Evolutionary conservation across 2,888 invertebrate species (phyloP).

Genomic region (Griposia aprilina): DNA sequence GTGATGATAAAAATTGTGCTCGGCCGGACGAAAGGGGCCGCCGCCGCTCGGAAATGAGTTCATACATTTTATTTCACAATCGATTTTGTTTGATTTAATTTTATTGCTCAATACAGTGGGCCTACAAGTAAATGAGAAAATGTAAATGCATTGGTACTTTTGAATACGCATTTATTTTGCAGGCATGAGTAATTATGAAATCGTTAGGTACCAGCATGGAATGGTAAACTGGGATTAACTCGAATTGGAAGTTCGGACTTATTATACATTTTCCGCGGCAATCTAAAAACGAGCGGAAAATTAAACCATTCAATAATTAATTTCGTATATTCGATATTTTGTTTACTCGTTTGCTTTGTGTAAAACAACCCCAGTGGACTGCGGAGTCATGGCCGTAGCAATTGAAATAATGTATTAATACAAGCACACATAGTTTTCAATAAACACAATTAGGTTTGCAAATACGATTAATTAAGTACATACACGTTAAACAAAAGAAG

Average conservation of each 20-base stretch:
- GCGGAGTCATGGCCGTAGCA: slow-evolving; percentile 1
- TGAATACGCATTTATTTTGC: slow-evolving; percentile 47
- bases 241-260: slow-evolving; percentile 8
- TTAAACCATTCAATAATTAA: slow-evolving; percentile 16
- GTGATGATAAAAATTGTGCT: slow-evolving; percentile 83
- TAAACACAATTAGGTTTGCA: slow-evolving; percentile 33
- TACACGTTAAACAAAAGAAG: slow-evolving; percentile 35
- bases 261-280: background rate
- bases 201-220: slow-evolving; percentile 33
- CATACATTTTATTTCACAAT: slow-evolving; percentile 84
- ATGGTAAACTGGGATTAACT: slow-evolving; percentile 41
- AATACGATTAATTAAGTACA: slow-evolving; percentile 41
- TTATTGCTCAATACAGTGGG: slow-evolving; percentile 76
- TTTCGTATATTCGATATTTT: slow-evolving; percentile 37
- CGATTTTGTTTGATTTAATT: slow-evolving; percentile 85
- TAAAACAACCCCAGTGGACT: slow-evolving; percentile 8
- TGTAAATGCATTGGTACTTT: slow-evolving; percentile 62
- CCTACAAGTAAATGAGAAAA: slow-evolving; percentile 69
- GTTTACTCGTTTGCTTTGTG: slow-evolving; percentile 8
- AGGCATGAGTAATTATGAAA: slow-evolving; percentile 55
- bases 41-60: slow-evolving; percentile 82
- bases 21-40: slow-evolving; percentile 76
- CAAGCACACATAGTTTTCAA: slow-evolving; percentile 13
- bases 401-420: slow-evolving; percentile 40
- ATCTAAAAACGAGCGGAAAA: slow-evolving; percentile 23